These are phyloP conservation scores for Alcedo quadribrachys DNA, from an alignment of 2,797 vertebrate genomes.

Conservation along the genomic window DNA sequence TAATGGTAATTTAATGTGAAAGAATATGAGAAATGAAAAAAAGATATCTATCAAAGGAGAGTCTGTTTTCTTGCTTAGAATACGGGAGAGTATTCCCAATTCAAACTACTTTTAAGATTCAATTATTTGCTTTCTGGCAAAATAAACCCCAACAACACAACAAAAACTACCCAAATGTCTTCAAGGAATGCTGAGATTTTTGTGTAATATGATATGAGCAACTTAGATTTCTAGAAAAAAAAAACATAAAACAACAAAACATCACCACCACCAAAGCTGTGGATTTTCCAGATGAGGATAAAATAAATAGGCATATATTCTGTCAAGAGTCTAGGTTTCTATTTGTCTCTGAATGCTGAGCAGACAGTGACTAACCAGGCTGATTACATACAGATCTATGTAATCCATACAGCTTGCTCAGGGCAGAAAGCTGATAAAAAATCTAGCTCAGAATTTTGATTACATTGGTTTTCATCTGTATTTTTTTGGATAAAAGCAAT, in stretches of 20 bases:
- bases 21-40: neutral
- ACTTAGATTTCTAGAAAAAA: neutral
- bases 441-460: neutral
- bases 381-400: neutral
- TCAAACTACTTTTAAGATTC: neutral
- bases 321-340: neutral
- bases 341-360: neutral
- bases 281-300: neutral
- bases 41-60: neutral
- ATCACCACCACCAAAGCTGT: neutral
- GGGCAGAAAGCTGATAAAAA: neutral
- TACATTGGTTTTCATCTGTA: neutral
- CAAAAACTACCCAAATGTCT: neutral
- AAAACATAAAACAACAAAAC: too few relatives aligned
- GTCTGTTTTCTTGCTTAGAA: neutral
- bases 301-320: neutral
- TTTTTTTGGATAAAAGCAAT: neutral
- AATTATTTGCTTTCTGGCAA: neutral
- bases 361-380: neutral
- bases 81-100: neutral
- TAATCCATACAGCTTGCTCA: neutral
- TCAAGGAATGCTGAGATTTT: neutral
- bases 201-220: neutral
- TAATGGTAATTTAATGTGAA: neutral
- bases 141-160: neutral